Evolutionary conservation across 2,113 vertebrate genomes (phyloP).

Genomic region (Asarcornis scutulata): DNA sequence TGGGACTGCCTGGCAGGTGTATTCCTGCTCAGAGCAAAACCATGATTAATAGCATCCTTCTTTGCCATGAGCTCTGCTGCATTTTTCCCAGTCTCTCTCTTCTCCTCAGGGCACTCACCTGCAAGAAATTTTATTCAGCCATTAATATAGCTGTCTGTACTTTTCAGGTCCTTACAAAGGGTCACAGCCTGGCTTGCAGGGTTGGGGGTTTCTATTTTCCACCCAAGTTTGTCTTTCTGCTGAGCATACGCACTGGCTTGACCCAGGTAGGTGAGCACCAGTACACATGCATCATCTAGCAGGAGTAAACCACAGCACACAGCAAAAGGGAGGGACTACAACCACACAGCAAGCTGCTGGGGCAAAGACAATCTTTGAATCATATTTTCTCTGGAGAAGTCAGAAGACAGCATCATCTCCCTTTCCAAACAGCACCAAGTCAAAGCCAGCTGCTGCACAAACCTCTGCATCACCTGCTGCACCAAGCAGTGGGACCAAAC

Average conservation of each 20-base stretch:
- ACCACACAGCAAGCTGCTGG: not conserved
- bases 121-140: not conserved
- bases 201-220: not conserved
- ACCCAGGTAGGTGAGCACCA: not conserved
- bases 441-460: not conserved
- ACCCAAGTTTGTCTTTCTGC: not conserved
- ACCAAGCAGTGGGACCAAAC: not conserved
- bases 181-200: not conserved
- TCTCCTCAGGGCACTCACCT: not conserved
- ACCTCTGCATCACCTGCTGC: not conserved
- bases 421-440: not conserved
- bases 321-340: not conserved
- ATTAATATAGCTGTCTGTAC: not conserved
- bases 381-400: not conserved
- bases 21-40: not conserved
- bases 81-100: not conserved
- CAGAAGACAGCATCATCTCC: not conserved
- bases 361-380: not conserved
- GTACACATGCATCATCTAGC: not conserved
- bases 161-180: not conserved
- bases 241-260: rapidly evolving
- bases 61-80: not conserved
- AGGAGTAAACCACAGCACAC: not conserved
- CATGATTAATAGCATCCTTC: not conserved
- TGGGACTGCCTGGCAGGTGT: not conserved